Evolutionary conservation across 2,888 invertebrate species (phyloP).

Genomic region (Dascillus cervinus): DNA sequence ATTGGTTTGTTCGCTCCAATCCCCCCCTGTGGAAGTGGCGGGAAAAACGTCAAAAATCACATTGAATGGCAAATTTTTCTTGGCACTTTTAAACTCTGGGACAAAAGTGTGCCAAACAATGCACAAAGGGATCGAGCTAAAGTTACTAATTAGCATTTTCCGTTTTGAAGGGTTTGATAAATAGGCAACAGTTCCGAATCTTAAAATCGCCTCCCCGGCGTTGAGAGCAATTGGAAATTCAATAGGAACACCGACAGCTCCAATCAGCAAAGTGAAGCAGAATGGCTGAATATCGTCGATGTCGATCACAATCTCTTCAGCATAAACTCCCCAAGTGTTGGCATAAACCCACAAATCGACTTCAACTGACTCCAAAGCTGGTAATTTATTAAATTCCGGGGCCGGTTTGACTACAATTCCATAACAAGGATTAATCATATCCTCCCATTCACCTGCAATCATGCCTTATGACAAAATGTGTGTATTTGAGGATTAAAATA

Average conservation of each 20-base stretch:
- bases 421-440: constrained; percentile 23
- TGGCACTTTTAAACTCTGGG: no score
- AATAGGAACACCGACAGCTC: constrained; percentile 37
- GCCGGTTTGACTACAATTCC: constrained; percentile 36
- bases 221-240: constrained; percentile 36
- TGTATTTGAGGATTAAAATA: constrained; percentile 3
- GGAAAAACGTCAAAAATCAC: no score
- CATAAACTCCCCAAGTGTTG: constrained; percentile 43
- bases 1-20: no score
- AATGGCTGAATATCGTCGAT: constrained; percentile 35
- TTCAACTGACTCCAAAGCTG: constrained; percentile 23
- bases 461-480: background rate
- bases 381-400: constrained; percentile 24
- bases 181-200: constrained; percentile 25
- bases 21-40: no score
- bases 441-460: constrained; percentile 27
- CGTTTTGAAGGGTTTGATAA: constrained; percentile 17
- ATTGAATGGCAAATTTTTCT: no score
- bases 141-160: constrained; percentile 29
- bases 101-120: constrained; percentile 33
- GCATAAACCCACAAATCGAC: constrained; percentile 39
- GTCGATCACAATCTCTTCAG: constrained; percentile 39
- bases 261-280: constrained; percentile 33
- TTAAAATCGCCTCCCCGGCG: constrained; percentile 16
- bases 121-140: constrained; percentile 26